Evolutionary conservation across 23 tunicate genomes (phyloP), one percentile per base, ranked within the genome.

Genomic region (Halocynthia roretzi): DNA sequence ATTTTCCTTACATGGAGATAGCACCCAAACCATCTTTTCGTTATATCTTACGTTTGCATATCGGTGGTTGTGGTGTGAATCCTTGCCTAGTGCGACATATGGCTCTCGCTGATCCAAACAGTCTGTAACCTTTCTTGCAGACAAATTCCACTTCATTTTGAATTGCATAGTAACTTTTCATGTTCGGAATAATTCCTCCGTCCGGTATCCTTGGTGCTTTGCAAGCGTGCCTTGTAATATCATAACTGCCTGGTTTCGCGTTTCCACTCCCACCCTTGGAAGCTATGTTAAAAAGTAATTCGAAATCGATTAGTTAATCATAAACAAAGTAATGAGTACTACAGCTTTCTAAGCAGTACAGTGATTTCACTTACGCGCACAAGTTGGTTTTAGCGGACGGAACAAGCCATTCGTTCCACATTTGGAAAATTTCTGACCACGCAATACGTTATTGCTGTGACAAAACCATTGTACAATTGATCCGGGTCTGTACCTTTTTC

Each of bases 221-320:
- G 56, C 78, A 74, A 21, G 78, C 78, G 31, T 56, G 55, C n/a
- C 4, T 52, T 11, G 78, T 50, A 53, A 54, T 7, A 50, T 54
- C 21, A 74, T 74, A 74, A 8, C n/a, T 8, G 12, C 78, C 78
- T 15, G 78, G 78, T 74, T 74, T 74, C 14, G 6, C 78, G 65
- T 20, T 31, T 31, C 44, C 44, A 31, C 44, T 31, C 44, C 44
- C 44, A 31, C 44, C 44, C 4, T 4, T 4, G 4, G 44, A 31
- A 31, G 44, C 44, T 31, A 31, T 31, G 44, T 31, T 31, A 31
- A 4, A 4, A 31, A 31, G 44, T 31, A 31, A 31, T 31, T 31
- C 44, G 44, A 31, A 31, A 31, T 31, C 44, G 4, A 4, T 31
- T 31, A 31, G 44, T 31, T 31, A 31, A 31, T 31, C 44, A 31